These are phyloP conservation scores for Eristalinus sepulchralis DNA, from an alignment of 2,888 invertebrate genomes.

Conservation along the genomic window DNA sequence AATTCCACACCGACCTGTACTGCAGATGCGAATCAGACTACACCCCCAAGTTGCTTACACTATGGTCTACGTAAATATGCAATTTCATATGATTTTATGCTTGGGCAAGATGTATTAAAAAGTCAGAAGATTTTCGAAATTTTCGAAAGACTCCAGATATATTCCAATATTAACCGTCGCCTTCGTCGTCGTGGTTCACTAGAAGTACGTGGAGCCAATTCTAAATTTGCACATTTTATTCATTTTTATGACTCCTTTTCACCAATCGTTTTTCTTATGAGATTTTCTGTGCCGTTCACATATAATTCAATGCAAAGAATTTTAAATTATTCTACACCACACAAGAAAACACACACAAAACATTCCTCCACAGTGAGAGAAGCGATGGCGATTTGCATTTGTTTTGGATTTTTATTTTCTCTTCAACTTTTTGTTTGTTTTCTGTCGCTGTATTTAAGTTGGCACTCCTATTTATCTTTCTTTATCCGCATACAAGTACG, in stretches of 20 bases:
- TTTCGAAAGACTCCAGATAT: neutral
- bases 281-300: slow-evolving; percentile 7
- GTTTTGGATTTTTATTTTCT: slow-evolving; percentile 15
- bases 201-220: slow-evolving; percentile 51
- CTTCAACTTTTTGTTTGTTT: neutral
- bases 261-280: slow-evolving; percentile 7
- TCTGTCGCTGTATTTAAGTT: slow-evolving; percentile 46
- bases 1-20: slow-evolving; percentile 7
- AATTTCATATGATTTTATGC: neutral
- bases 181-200: slow-evolving; percentile 23
- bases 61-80: neutral
- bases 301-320: slow-evolving; percentile 44
- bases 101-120: neutral
- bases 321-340: slow-evolving; percentile 52
- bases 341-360: slow-evolving; percentile 31
- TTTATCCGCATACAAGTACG: slow-evolving; percentile 50
- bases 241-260: slow-evolving; percentile 21
- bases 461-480: slow-evolving; percentile 58
- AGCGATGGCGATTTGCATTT: slow-evolving; percentile 61
- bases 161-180: neutral
- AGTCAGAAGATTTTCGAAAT: neutral
- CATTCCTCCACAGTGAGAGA: slow-evolving; percentile 8
- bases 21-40: neutral
- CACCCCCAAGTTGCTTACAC: slow-evolving; percentile 18
- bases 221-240: slow-evolving; percentile 50